Conservation (phyloP, 2,797 vertebrate species). For the Pantherophis vulpinus region DNA sequence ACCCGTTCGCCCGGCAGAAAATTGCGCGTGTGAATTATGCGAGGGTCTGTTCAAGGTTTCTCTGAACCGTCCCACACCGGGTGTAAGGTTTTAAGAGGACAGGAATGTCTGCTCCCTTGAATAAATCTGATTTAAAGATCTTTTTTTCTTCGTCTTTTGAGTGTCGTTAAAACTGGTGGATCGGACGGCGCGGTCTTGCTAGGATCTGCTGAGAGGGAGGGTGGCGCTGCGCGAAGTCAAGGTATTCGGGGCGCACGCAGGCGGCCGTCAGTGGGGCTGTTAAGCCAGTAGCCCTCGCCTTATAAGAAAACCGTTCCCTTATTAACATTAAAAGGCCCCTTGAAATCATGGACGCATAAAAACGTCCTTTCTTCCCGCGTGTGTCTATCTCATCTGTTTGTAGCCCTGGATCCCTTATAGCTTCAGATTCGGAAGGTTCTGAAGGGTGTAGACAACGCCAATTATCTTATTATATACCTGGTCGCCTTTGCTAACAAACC, state of each 20-base stretch:
- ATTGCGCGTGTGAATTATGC: neutral
- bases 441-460: neutral
- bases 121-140: neutral
- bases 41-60: neutral
- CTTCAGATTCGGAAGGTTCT: neutral
- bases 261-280: neutral
- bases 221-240: neutral
- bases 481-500: neutral
- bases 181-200: neutral
- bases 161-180: neutral
- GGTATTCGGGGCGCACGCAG: neutral
- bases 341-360: neutral
- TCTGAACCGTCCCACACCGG: too few species aligned
- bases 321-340: neutral
- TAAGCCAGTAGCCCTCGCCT: neutral
- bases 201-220: neutral
- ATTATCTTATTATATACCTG: constrained; percentile 29
- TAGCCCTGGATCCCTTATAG: neutral
- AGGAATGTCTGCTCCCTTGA: neutral
- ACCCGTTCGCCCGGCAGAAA: too few species aligned
- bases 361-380: neutral
- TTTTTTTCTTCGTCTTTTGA: neutral
- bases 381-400: neutral
- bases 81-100: neutral
- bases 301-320: neutral